A percentile compares a stretch with the other conserved stretches of the same genome.
Conservation (phyloP, 2,888 invertebrate species). For the Trachelus tabidus region DNA sequence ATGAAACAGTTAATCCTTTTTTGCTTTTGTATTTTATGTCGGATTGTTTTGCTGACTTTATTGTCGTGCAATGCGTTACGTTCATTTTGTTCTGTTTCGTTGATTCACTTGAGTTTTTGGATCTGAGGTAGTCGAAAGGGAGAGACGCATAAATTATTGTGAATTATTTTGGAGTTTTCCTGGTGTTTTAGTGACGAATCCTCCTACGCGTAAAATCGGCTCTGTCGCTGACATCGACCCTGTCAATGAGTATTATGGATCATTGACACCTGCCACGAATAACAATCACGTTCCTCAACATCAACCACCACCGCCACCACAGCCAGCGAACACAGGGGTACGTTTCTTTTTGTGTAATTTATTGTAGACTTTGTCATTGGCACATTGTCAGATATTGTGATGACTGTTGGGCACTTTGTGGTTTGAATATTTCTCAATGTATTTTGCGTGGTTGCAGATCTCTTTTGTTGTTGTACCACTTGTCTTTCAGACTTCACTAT, state of each 20-base stretch:
- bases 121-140: not conserved
- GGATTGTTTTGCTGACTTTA: no score
- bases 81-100: not conserved
- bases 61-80: not conserved
- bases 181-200: conserved; percentile 66
- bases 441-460: no score
- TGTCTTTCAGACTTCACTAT: no score
- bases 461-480: no score
- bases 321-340: conserved; percentile 53
- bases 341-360: conserved; percentile 19
- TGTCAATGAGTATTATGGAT: conserved; percentile 87
- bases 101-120: conserved; percentile 40
- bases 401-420: no score
- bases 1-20: no score
- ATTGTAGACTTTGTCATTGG: no score
- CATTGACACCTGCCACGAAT: conserved; percentile 68
- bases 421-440: no score
- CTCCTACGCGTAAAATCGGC: conserved; percentile 78
- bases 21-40: no score
- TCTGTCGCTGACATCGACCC: conserved; percentile 97
- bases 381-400: no score
- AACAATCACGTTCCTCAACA: conserved; percentile 61
- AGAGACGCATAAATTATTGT: not conserved
- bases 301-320: conserved; percentile 48
- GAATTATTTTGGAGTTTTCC: not conserved